Evolutionary conservation across 1,140 invertebrate species (phyloP).

Genomic region (Apis cerana): DNA sequence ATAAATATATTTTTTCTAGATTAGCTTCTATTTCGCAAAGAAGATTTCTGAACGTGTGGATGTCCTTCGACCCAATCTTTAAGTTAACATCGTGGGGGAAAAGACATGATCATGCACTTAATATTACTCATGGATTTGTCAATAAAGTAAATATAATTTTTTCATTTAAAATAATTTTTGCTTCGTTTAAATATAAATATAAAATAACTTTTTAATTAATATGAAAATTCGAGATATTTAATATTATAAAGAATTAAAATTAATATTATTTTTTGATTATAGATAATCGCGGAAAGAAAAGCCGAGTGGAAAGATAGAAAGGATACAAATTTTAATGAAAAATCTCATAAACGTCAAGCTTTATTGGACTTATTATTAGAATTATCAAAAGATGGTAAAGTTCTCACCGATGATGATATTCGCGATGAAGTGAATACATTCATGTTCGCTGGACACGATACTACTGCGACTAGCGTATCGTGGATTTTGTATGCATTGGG

Average conservation of each 20-base stretch:
- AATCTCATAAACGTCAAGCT: slow-evolving; percentile 79
- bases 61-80: slow-evolving; percentile 83
- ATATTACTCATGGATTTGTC: slow-evolving; percentile 84
- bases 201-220: neutral
- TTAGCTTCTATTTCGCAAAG: slow-evolving; percentile 75
- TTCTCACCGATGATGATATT: slow-evolving; percentile 80
- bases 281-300: slow-evolving; percentile 79
- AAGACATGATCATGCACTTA: slow-evolving; percentile 80
- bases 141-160: slow-evolving; percentile 68
- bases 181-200: neutral
- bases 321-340: slow-evolving; percentile 59
- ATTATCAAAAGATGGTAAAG: slow-evolving; percentile 76
- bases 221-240: no score
- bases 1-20: slow-evolving; percentile 59
- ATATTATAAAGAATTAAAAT: no score
- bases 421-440: slow-evolving; percentile 85
- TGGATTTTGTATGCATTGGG: slow-evolving; percentile 82
- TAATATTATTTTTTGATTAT: neutral
- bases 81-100: slow-evolving; percentile 79
- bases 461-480: slow-evolving; percentile 81
- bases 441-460: slow-evolving; percentile 86
- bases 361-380: slow-evolving; percentile 84
- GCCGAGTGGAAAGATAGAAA: slow-evolving; percentile 68
- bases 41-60: slow-evolving; percentile 83
- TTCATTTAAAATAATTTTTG: no score